Conservation (phyloP, 2,888 invertebrate genomes). For the Mimachlamys varia region DNA sequence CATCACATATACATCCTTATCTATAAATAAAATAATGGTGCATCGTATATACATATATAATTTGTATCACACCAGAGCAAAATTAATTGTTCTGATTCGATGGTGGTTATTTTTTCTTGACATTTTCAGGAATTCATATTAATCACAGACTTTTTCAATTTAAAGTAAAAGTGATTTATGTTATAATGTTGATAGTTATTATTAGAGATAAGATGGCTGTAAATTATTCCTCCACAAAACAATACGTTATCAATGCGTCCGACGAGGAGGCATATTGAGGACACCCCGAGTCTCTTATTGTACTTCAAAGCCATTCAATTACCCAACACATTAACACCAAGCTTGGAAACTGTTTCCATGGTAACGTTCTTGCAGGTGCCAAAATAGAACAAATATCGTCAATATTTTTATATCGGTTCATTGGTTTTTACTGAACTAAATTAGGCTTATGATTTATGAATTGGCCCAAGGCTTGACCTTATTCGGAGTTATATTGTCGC, state of each 20-base stretch:
- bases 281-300: constrained; percentile 19
- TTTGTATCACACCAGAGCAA: background rate
- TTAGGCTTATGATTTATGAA: constrained; percentile 37
- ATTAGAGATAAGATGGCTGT: constrained; percentile 11
- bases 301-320: constrained; percentile 31
- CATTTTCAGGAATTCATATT: background rate
- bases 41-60: background rate
- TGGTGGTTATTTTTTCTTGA: background rate
- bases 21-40: background rate
- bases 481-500: constrained; percentile 48
- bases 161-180: background rate
- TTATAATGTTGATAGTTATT: constrained; percentile 3
- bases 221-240: background rate
- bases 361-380: constrained; percentile 47
- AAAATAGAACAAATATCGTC: constrained; percentile 40
- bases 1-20: background rate
- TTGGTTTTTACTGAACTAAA: constrained; percentile 44
- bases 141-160: background rate
- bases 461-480: constrained; percentile 38
- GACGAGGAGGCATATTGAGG: background rate
- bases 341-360: constrained; percentile 45
- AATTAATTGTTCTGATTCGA: background rate
- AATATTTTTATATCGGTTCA: constrained; percentile 41
- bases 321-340: constrained; percentile 26
- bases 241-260: constrained; percentile 11